Base-by-base conservation (phyloP, 2,797 vertebrate genomes). In the Bufotes viridis region DNA sequence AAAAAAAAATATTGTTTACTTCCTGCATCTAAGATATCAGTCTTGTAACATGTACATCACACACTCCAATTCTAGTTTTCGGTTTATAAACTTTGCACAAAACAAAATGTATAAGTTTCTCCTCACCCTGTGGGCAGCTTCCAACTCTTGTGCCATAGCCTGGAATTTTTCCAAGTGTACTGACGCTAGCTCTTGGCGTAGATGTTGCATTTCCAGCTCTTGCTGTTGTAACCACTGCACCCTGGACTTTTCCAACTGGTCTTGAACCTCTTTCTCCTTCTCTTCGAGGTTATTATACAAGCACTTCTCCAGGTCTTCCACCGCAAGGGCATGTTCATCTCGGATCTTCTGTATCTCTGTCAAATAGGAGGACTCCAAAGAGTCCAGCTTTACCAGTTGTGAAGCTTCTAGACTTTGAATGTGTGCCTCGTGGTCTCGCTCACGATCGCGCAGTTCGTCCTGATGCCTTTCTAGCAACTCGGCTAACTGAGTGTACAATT, bases 361-460 rank as follows among this genome's bases (percentile, higher is more conserved):
- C 17, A 97, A 90, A 92, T 97, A 98, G 1, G 96, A 95, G 0
- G 94, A 93, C 91, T 98, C 97, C 91, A 98, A 90, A 2, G 95
- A 96, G 90, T 98, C 97, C 94, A 98, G 96, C 91, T 96, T 96
- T 57, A 95, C 93, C 90, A 97, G 91, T 91, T 97, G 96, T 90
- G 94, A 96, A 24, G 91, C 91, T 91, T 98, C 97, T 86, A 98
- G 87, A 61, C 96, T 94, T 18, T 96, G 93, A 0, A 93, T 90
- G 61, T 97, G 96, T 2, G 93, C 90, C 87, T 93, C 93, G 75
- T 94, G 95, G 29, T 87, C 80, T 10, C 60, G 91, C 87, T 69
- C 86, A 92, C 88, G 92, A 93, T 24, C 91, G 84, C 82, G 91
- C 13, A 96, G 91, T 61, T 96, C 95, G 0, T 81, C 13, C 0